Evolutionary conservation across 1,140 invertebrate species (phyloP), one percentile per base, ranked within the genome.

Genomic region (Papilio dardanus): DNA sequence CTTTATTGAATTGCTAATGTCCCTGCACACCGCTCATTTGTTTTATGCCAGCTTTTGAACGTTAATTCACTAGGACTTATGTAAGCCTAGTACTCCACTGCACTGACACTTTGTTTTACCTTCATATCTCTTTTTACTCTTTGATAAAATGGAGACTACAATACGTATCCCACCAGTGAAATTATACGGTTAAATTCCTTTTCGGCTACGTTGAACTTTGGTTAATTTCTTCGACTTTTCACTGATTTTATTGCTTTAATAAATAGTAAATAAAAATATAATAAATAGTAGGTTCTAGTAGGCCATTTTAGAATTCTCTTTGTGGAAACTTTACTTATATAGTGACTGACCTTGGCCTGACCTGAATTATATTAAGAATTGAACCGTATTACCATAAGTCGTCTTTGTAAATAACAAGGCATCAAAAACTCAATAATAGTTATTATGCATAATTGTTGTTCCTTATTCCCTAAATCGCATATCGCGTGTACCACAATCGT

Each of bases 1-100:
- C 77, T 77, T 77, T 78, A 77, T 80, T 79, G 75, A 76, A 81
- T 74, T 75, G 69, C 76, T 79, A 80, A 82, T 78, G 66, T 77
- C 73, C 28, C 46, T 31, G 68, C 74, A 12, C 35, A 74, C 31
- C 19, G 66, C 16, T 68, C 66, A 68, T 68, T 68, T 68, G 66
- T 68, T 68, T 40, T 68, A 19, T 19, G 5, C 66, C 40, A 68
- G 66, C 66, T 68, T 68, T 24, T 35, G 16, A 35, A 21, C 21
- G 5, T 35, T 33, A 35, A 12, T 42, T 68, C 33, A 68, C 66
- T 40, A 6, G 19, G 4, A 12, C n/a, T 35, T 14, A 7, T 68
- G 31, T 19, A 10, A n/a, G n/a, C n/a, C n/a, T n/a, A n/a, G n/a
- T n/a, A n/a, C n/a, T n/a, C n/a, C n/a, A n/a, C n/a, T n/a, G 6